Evolutionary conservation across 1,140 invertebrate species (phyloP), one percentile per base, ranked within the genome.

Genomic region (Phymastichus coffea): DNA sequence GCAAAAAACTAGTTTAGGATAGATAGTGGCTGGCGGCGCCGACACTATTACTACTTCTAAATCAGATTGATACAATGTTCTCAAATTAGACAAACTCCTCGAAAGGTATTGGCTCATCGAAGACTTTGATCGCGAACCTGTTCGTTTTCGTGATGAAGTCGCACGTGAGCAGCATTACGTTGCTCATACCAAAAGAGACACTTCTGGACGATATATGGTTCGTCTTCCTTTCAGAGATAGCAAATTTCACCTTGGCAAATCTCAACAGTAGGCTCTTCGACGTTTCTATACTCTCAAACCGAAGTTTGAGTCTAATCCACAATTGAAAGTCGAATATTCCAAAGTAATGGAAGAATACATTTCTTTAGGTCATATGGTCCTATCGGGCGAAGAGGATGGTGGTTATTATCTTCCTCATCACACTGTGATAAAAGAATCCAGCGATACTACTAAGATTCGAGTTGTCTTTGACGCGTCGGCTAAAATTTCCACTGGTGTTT

Each of bases 221-320:
- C 25, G 88, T 73, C 41, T 81, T 83, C 66, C 86, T 85, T 15
- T 77, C 81, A 9, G 84, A 79, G 53, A 80, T 83, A 59, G 79
- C 73, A 20, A 85, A 65, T 66, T 87, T 85, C n/a, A 81, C 75
- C 4, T 82, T 70, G 33, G 80, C 85, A 1, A 90, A 79, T 66
- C 89, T 87, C 0, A 82, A 77, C 63, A 90, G 86, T 1, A 84
- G 76, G 67, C 90, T 88, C 61, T 88, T 84, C 38, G 90, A 46
- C 86, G 83, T 61, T 89, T 87, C 25, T n/a, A n/a, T n/a, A n/a
- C n/a, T n/a, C n/a, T n/a, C n/a, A n/a, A n/a, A n/a, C n/a, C n/a
- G n/a, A n/a, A n/a, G n/a, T n/a, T n/a, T n/a, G n/a, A n/a, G n/a
- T n/a, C n/a, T n/a, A n/a, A n/a, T n/a, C n/a, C n/a, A n/a, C n/a